Evolutionary conservation across 2,888 invertebrate genomes (phyloP), one percentile per base, ranked within the genome.

Genomic region (Drosophila parthenogenetica): DNA sequence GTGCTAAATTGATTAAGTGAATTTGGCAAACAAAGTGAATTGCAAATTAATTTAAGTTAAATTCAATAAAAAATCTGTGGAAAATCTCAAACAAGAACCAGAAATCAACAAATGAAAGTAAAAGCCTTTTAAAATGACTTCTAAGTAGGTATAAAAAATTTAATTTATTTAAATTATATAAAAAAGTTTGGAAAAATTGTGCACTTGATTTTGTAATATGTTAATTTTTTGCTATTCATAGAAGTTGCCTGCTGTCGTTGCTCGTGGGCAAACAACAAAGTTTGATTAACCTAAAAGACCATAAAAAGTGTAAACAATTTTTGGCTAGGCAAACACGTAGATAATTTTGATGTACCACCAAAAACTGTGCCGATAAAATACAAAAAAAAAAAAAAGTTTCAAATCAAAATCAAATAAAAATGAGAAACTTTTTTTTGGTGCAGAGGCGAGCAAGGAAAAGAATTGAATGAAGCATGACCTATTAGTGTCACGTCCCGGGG

Each of bases 401-500:
- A 79, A 87, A 87, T 85, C 77, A 73, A 82, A 82, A 72, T 77
- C 69, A 69, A 88, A 82, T 86, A 67, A 66, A 68, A 51, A 32
- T 8, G 11, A 0, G 8, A 62, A 69, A 60, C 49, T 77, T 68
- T 64, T 69, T 42, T 0, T 13, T 35, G 35, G 35, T 39, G 19
- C 50, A 49, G 19, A 16, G 25, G n/a, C 17, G 42, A 61, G 37
- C 68, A 68, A 62, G 64, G 58, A 60, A 64, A 60, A 39, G 64
- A 45, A 70, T 63, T 58, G 77, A 77, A 70, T 81, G 60, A 57
- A 78, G 65, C 81, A 68, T 81, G 88, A 77, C 87, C 79, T 82
- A 86, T 85, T 82, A 86, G 75, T 78, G 88, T 86, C 88, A 88
- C 83, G 88, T 84, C 64, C 79, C 65, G 55, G 8, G 55, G 11